Conservation (phyloP, 2,797 vertebrate species). For the Microctenopoma lineatum region DNA sequence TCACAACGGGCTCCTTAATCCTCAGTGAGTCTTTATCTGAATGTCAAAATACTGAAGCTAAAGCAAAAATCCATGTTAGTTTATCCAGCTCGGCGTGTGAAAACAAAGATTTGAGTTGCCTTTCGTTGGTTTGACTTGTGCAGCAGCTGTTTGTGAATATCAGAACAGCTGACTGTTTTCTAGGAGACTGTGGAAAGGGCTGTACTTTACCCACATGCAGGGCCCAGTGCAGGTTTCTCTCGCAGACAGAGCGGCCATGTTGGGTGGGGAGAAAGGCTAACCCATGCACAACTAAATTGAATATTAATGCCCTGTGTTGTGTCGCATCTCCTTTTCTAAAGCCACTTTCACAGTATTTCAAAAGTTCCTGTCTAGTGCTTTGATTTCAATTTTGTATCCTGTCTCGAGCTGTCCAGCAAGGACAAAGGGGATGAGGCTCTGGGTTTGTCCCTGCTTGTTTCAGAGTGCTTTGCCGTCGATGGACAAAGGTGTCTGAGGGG, state of each 20-base stretch:
- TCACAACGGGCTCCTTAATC: conserved; percentile 11
- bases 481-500: conserved; percentile 14
- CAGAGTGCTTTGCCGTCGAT: background rate
- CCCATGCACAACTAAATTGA: conserved; percentile 34
- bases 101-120: conserved; percentile 21
- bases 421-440: background rate
- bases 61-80: conserved; percentile 37
- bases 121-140: conserved; percentile 14
- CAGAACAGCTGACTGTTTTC: conserved; percentile 36
- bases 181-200: conserved; percentile 10
- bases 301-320: conserved; percentile 60
- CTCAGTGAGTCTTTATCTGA: conserved; percentile 35
- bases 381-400: conserved; percentile 42
- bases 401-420: background rate
- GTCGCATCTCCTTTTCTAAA: conserved; percentile 13
- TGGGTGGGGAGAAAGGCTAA: background rate
- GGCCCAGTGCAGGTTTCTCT: conserved; percentile 50
- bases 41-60: conserved; percentile 27
- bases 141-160: conserved; percentile 24
- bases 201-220: conserved; percentile 54
- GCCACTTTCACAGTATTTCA: conserved; percentile 27
- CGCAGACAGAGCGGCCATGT: conserved; percentile 46
- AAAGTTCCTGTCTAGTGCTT: conserved; percentile 24
- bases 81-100: conserved; percentile 30
- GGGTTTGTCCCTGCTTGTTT: conserved; percentile 7